These are phyloP conservation scores for Lepidurus apus DNA, from an alignment of 1,140 invertebrate species.

Conservation along the genomic window DNA sequence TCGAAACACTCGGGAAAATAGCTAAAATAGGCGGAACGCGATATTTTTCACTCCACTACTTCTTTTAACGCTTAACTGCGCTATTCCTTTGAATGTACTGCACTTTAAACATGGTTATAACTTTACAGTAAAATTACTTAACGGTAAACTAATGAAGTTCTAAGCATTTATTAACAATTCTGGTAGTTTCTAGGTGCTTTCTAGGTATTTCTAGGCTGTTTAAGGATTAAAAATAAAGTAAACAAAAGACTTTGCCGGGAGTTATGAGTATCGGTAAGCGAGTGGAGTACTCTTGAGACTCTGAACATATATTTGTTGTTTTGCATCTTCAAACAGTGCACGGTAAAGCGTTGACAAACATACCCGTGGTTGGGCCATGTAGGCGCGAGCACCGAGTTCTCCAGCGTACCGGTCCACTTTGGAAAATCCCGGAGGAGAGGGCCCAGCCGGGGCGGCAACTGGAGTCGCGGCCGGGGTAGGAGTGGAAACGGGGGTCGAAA, in stretches of 20 bases:
- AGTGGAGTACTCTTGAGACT: background rate
- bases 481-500: background rate
- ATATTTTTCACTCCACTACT: background rate
- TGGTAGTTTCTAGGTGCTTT: too few species aligned
- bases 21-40: background rate
- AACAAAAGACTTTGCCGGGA: too few species aligned
- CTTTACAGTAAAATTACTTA: background rate
- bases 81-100: background rate
- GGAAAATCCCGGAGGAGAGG: background rate
- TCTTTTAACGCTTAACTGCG: background rate
- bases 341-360: conserved; percentile 38
- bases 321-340: conserved; percentile 19
- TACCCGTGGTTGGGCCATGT: conserved; percentile 62
- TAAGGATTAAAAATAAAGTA: too few species aligned
- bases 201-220: too few species aligned
- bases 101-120: background rate
- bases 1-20: background rate
- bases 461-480: conserved; percentile 2
- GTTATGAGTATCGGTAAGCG: background rate
- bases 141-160: too few species aligned
- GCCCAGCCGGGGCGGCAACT: background rate
- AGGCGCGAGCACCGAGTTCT: conserved; percentile 44
- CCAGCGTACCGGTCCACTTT: conserved; percentile 17
- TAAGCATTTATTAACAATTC: too few species aligned
- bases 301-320: conserved; percentile 8